phyloP scores from a whole-genome alignment of 2,888 invertebrate genomes.

The Priocnemis perturbator region DNA sequence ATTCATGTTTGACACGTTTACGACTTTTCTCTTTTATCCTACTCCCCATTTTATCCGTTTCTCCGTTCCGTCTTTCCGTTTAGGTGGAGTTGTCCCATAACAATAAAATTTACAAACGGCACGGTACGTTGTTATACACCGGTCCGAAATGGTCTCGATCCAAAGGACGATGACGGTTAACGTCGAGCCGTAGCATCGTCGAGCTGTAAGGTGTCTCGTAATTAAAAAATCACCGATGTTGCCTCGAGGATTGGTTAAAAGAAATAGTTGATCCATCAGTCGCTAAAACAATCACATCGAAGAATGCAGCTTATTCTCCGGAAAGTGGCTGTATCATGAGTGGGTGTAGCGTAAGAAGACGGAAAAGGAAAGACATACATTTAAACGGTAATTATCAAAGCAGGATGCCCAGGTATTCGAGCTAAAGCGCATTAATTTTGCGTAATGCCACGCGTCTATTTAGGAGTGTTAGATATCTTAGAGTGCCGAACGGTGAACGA shows the following conservation, averaged over 20 bases:
- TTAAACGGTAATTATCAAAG: conserved; percentile 53
- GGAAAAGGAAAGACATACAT: conserved; percentile 58
- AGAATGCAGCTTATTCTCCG: conserved; percentile 21
- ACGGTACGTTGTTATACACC: too few relatives aligned
- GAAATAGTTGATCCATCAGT: neutral
- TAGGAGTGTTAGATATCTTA: conserved; percentile 57
- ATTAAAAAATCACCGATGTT: too few relatives aligned
- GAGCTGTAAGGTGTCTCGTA: too few relatives aligned
- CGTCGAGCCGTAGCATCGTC: too few relatives aligned
- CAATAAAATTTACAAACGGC: too few relatives aligned
- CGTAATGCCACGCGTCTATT: conserved; percentile 60
- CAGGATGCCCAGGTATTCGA: conserved; percentile 59
- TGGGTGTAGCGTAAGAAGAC: neutral
- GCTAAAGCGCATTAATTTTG: conserved; percentile 55
- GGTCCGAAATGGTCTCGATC: too few relatives aligned
- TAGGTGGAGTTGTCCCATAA: too few relatives aligned
- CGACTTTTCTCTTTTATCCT: conserved; percentile 48
- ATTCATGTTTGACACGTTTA: conserved; percentile 47
- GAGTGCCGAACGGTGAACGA: conserved; percentile 53
- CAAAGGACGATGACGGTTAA: too few relatives aligned
- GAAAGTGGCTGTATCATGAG: too few relatives aligned
- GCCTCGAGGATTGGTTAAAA: neutral
- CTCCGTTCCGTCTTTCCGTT: too few relatives aligned
- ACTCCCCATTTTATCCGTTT: too few relatives aligned
- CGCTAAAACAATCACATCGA: conserved; percentile 30